Conservation (phyloP, 2,888 invertebrate species). For the Campoletis raptor region DNA sequence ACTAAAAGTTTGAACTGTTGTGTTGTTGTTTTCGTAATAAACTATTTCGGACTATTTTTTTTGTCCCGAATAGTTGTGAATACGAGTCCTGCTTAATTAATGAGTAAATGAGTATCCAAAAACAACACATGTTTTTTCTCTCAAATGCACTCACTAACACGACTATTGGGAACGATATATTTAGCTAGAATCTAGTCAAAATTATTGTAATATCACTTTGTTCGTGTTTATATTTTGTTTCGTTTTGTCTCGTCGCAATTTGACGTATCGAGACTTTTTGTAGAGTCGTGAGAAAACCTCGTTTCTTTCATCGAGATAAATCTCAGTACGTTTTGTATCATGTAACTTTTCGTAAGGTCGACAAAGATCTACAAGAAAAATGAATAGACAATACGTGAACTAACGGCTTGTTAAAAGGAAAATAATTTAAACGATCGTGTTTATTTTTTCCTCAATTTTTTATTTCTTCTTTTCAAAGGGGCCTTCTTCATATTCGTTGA, state of each 20-base stretch:
- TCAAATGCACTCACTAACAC: conserved; percentile 52
- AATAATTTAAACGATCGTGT: conserved; percentile 1
- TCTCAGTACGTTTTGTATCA: conserved; percentile 14
- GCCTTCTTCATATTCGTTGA: conserved; percentile 77
- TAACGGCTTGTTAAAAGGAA: neutral
- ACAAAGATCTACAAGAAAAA: neutral
- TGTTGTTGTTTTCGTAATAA: conserved; percentile 3
- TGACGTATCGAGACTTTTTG: neutral
- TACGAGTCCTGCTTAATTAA: conserved; percentile 19
- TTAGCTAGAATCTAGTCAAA: conserved; percentile 80
- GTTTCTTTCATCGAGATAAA: conserved; percentile 44
- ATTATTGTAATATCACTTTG: conserved; percentile 78
- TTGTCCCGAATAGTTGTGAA: conserved; percentile 2
- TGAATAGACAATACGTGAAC: conserved; percentile 10
- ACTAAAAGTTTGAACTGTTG: neutral
- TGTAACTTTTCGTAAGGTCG: conserved; percentile 32
- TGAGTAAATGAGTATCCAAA: conserved; percentile 1
- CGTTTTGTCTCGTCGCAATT: conserved; percentile 26
- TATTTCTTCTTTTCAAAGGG: conserved; percentile 71
- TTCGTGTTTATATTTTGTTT: conserved; percentile 63
- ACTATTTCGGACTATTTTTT: conserved; percentile 1
- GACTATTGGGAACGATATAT: conserved; percentile 70
- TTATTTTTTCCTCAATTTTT: conserved; percentile 42
- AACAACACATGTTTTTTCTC: conserved; percentile 55
- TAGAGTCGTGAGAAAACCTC: conserved; percentile 45